Evolutionary conservation across 2,888 invertebrate species (phyloP), one percentile per base, ranked within the genome.

Genomic region (Masnerella sp.): DNA sequence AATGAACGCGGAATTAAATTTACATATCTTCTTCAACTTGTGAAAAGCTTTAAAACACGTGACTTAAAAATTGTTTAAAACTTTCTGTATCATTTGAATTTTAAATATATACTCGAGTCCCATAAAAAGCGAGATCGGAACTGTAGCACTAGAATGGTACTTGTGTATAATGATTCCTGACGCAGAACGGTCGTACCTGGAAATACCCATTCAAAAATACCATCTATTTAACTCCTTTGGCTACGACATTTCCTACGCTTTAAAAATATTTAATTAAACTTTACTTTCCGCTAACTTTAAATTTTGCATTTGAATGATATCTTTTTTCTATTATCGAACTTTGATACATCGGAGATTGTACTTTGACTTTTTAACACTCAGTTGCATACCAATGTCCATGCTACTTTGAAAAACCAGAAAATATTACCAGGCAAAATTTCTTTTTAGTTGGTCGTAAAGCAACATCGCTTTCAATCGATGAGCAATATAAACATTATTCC

Each of bases 151-250:
- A 11, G 22, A 54, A 47, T 45, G 56, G 49, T 38, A 15, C 62
- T 64, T 52, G 18, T 43, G 54, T 64, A 64, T 64, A 64, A 64
- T 43, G 56, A 34, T 40, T 65, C 56, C 65, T 65, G 56, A 65
- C 65, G 54, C 64, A 38, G 18, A 54, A 45, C 30, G 7, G 5
- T 36, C 20, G 22, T 18, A 52, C 43, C 15, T 11, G 8, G 32
- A 9, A 32, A 62, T 32, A 51, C 11, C 40, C 25, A 54, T 40
- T 45, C 15, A 36, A 20, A 42, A 51, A 32, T 7, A 9, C 25
- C 59, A 20, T 20, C 32, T 58, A 43, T 34, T 30, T 5, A 43
- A 58, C 34, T 18, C 25, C 36, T 45, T 59, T 45, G 20, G 12
- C 20, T 32, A 20, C 17, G n/a, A 14, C 15, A 14, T 17, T 34